Conservation (phyloP, 2,888 invertebrate genomes). For the Nebria brevicollis region DNA sequence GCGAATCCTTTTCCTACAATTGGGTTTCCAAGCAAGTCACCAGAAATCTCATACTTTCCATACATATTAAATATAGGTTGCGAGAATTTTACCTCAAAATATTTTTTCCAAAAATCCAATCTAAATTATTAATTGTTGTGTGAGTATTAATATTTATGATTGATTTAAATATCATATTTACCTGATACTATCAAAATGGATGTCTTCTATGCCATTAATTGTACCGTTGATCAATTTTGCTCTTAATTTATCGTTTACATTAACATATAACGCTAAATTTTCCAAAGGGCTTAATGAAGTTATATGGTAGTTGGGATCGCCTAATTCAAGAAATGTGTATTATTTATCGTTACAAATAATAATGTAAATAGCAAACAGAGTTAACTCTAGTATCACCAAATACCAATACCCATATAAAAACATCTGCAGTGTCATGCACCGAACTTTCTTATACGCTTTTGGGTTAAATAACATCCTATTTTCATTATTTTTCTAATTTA, state of each 20-base stretch:
- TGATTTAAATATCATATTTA: not conserved
- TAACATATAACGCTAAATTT: not conserved
- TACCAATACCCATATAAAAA: too few relatives aligned
- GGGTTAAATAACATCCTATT: too few relatives aligned
- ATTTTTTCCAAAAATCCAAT: not conserved
- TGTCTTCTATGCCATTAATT: not conserved
- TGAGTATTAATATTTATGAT: not conserved
- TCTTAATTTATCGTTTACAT: not conserved
- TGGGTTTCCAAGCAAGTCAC: not conserved
- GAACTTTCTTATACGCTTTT: too few relatives aligned
- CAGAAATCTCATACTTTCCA: not conserved
- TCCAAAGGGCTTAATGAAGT: not conserved
- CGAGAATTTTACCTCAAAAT: not conserved
- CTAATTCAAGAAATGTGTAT: not conserved
- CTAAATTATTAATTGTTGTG: not conserved
- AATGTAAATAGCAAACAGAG: too few relatives aligned
- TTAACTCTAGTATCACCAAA: too few relatives aligned
- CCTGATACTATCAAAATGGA: not conserved
- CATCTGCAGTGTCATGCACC: too few relatives aligned
- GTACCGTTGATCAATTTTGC: not conserved
- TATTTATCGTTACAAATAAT: too few relatives aligned
- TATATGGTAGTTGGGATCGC: not conserved
- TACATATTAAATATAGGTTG: not conserved
- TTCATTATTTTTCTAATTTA: too few relatives aligned
- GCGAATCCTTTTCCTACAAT: not conserved